A percentile compares a stretch with the other conserved stretches of the same genome.
These are phyloP conservation scores for Neogobius melanostomus DNA, from an alignment of 2,113 vertebrate genomes.

Conservation along the genomic window DNA sequence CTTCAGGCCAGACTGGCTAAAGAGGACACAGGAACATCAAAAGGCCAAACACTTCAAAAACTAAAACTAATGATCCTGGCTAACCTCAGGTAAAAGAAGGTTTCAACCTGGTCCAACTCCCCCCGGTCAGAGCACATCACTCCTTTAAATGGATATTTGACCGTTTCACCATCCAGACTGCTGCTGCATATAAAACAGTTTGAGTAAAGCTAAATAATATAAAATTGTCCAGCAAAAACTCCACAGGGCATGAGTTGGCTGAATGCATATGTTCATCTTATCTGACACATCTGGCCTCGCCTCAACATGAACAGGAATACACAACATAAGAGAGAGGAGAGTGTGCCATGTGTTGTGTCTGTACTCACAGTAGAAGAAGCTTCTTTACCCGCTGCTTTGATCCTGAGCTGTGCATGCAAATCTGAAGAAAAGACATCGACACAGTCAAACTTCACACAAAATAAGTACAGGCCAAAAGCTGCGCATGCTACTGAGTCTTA, in stretches of 20 bases:
- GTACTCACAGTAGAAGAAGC: conserved; percentile 44
- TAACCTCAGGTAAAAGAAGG: conserved; percentile 70
- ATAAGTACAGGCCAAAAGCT: conserved; percentile 51
- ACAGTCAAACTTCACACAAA: conserved; percentile 25
- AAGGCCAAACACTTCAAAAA: conserved; percentile 83
- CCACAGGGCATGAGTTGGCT: conserved; percentile 37
- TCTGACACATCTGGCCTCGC: conserved; percentile 49
- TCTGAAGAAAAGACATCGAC: conserved; percentile 22
- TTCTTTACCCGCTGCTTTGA: conserved; percentile 57
- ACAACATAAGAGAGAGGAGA: conserved; percentile 31
- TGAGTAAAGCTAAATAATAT: conserved; percentile 63
- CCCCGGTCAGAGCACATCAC: conserved; percentile 61
- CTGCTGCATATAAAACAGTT: conserved; percentile 64
- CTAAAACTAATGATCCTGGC: conserved; percentile 79
- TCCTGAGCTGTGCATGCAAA: conserved; percentile 37
- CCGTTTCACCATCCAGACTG: conserved; percentile 49
- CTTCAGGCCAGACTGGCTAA: conserved; percentile 77
- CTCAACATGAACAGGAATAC: conserved; percentile 22
- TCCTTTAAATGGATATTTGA: conserved; percentile 75
- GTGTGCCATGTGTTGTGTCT: conserved; percentile 16
- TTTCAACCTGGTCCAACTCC: conserved; percentile 69
- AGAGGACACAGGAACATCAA: conserved; percentile 82
- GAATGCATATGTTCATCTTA: conserved; percentile 42
- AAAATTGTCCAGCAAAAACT: conserved; percentile 50
- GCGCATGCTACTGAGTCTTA: not conserved